Conservation (phyloP, 2,888 invertebrate genomes). For the Pyrocoelia pectoralis region DNA sequence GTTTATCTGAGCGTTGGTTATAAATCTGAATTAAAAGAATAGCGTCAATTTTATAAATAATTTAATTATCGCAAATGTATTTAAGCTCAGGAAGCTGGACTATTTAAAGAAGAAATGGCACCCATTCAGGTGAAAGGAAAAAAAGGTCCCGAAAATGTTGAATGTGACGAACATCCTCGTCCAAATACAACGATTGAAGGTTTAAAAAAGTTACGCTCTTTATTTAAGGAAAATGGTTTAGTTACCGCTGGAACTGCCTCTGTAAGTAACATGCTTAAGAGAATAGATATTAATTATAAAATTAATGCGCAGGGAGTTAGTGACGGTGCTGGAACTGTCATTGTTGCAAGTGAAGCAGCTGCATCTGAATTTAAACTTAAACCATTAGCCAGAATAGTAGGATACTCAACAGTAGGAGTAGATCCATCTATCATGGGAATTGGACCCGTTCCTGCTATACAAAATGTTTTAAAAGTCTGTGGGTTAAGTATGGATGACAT, state of each 20-base stretch:
- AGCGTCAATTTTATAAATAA: no score
- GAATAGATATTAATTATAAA: no score
- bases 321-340: slow-evolving; percentile 95
- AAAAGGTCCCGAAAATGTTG: slow-evolving; percentile 79
- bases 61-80: no score
- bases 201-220: slow-evolving; percentile 83
- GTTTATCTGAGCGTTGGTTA: no score
- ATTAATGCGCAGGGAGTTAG: slow-evolving; percentile 94
- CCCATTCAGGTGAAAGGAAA: slow-evolving; percentile 87
- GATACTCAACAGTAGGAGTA: slow-evolving; percentile 91
- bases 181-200: slow-evolving; percentile 89
- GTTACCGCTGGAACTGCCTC: slow-evolving; percentile 96
- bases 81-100: slow-evolving; percentile 85
- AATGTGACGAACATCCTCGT: slow-evolving; percentile 92
- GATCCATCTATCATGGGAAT: slow-evolving; percentile 99
- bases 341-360: slow-evolving; percentile 92
- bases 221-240: slow-evolving; percentile 94
- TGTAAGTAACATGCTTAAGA: slow-evolving; percentile 59
- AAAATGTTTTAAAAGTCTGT: slow-evolving; percentile 80
- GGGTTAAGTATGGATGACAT: slow-evolving; percentile 85
- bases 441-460: slow-evolving; percentile 94
- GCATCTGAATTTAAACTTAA: slow-evolving; percentile 80
- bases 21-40: no score
- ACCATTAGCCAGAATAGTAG: slow-evolving; percentile 90
- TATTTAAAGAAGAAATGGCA: slow-evolving; percentile 89